phyloP scores from a whole-genome alignment of 2,888 invertebrate genomes.

The Cosmopolites sordidus region DNA sequence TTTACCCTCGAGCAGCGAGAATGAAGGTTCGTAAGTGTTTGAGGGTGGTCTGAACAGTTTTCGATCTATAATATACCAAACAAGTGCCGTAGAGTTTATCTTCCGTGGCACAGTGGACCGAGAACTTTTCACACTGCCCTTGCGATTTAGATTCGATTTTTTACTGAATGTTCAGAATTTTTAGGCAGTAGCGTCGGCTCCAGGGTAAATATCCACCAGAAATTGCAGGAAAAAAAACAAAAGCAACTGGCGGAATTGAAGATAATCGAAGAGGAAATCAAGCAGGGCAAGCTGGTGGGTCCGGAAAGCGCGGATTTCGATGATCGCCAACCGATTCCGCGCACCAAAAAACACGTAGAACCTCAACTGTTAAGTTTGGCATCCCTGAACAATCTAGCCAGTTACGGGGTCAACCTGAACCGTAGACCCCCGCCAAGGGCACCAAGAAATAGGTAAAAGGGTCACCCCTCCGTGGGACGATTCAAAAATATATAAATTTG shows the following conservation, averaged over 20 bases:
- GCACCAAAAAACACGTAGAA: constrained; percentile 58
- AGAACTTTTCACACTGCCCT: background rate
- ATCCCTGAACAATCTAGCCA: constrained; percentile 46
- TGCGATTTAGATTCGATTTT: background rate
- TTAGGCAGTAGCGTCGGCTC: constrained; percentile 61
- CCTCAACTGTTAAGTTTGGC: constrained; percentile 56
- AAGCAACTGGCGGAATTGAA: constrained; percentile 79
- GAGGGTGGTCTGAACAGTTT: too few species aligned
- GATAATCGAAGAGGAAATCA: constrained; percentile 82
- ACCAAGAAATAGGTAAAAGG: constrained; percentile 37
- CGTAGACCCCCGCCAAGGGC: constrained; percentile 45
- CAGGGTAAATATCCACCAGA: constrained; percentile 79
- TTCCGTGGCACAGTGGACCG: too few species aligned
- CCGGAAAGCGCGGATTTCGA: constrained; percentile 52
- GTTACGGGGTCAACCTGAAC: constrained; percentile 46
- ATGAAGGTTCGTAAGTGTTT: constrained; percentile 54
- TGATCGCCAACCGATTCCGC: constrained; percentile 64
- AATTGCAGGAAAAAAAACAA: constrained; percentile 82
- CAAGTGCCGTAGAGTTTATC: too few species aligned
- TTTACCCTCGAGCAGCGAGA: constrained; percentile 66
- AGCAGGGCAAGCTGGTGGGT: constrained; percentile 70
- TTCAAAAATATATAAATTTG: background rate
- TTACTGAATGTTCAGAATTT: background rate
- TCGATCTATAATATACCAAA: background rate
- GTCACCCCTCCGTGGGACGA: too few species aligned